Evolutionary conservation across 92 coral and sea anemone genomes (phyloP).

Genomic region (Heteractis magnifica): DNA sequence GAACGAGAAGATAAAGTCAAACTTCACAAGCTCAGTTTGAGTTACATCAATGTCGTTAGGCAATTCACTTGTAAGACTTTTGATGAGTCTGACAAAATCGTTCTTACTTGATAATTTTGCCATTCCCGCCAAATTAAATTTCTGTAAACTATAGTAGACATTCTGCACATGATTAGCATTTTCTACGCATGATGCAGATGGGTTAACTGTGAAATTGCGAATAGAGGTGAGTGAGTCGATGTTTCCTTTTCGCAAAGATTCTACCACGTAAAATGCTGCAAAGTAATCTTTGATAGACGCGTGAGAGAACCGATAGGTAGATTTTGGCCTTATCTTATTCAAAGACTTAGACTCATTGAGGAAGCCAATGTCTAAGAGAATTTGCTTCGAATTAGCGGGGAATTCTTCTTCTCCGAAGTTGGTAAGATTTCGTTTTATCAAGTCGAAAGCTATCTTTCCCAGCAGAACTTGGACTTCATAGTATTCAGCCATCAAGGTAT

Average conservation of each 20-base stretch:
- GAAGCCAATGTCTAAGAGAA: neutral
- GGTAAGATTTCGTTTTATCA: neutral
- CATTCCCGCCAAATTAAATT: neutral
- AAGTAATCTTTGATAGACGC: neutral
- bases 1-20: neutral
- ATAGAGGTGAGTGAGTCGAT: neutral
- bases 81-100: neutral
- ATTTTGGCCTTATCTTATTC: neutral
- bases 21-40: neutral
- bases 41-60: neutral
- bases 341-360: neutral
- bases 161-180: neutral
- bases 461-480: neutral
- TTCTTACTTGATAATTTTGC: neutral
- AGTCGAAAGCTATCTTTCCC: neutral
- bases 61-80: neutral
- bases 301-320: neutral
- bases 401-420: neutral
- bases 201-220: neutral
- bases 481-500: neutral
- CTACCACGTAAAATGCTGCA: neutral
- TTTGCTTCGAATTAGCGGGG: neutral
- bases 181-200: neutral
- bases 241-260: neutral
- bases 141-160: slow-evolving; percentile 4